These are phyloP conservation scores for Tolmerus cingulatus DNA, from an alignment of 2,888 invertebrate genomes.

Conservation along the genomic window DNA sequence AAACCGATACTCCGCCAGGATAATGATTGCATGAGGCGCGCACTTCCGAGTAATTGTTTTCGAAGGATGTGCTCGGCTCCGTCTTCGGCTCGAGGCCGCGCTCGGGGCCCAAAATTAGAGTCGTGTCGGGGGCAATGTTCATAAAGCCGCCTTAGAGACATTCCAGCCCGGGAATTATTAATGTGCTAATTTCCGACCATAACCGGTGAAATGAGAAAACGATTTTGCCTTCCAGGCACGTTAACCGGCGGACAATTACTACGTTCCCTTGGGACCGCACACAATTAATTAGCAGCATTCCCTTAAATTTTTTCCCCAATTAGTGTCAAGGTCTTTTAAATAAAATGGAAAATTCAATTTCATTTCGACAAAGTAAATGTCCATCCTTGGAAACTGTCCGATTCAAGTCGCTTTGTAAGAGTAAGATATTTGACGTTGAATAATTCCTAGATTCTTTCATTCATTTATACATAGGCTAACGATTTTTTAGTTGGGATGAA, in stretches of 20 bases:
- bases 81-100: background rate
- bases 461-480: background rate
- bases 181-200: constrained; percentile 22
- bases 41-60: constrained; percentile 8
- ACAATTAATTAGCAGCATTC: background rate
- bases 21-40: background rate
- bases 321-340: background rate
- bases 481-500: background rate
- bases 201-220: constrained; percentile 6
- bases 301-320: background rate
- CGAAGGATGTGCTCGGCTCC: background rate
- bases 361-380: background rate
- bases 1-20: background rate
- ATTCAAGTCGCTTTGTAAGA: background rate
- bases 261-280: background rate
- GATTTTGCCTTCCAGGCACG: background rate
- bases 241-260: background rate
- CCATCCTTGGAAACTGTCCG: background rate
- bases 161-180: background rate
- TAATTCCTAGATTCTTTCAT: background rate
- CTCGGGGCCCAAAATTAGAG: background rate
- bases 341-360: background rate
- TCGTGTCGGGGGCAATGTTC: background rate
- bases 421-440: background rate
- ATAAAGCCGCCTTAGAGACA: background rate